These are phyloP conservation scores for Metacarcinus magister DNA, from an alignment of 2,888 invertebrate species.

Conservation along the genomic window DNA sequence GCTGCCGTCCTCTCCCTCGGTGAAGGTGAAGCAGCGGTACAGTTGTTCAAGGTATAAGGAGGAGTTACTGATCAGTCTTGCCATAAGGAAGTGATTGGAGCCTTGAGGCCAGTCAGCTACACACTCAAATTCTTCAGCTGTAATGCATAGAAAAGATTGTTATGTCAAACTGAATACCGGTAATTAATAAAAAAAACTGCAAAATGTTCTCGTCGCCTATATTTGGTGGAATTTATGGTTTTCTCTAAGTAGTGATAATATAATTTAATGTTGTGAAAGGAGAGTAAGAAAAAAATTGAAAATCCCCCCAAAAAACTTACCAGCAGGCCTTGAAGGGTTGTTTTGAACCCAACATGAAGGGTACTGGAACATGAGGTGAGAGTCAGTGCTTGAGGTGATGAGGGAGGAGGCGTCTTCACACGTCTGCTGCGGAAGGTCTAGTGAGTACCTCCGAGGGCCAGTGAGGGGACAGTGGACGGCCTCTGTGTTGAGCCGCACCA, in stretches of 20 bases:
- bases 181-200: not conserved
- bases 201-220: too few relatives aligned
- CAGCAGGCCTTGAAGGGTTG: not conserved
- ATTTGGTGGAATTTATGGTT: too few relatives aligned
- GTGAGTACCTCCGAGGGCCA: not conserved
- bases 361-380: slow-evolving; percentile 31
- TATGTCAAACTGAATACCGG: not conserved
- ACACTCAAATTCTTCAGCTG: slow-evolving; percentile 64
- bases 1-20: not conserved
- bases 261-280: too few relatives aligned
- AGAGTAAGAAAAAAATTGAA: not conserved
- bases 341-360: not conserved
- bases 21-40: slow-evolving; percentile 69
- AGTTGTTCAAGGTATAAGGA: slow-evolving; percentile 11
- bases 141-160: not conserved
- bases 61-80: not conserved
- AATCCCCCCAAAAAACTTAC: not conserved
- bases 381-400: slow-evolving; percentile 11
- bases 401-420: not conserved
- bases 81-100: slow-evolving; percentile 55
- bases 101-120: slow-evolving; percentile 60
- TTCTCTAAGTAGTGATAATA: too few relatives aligned
- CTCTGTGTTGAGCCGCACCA: not conserved
- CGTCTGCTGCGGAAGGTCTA: not conserved
- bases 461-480: not conserved